These are phyloP conservation scores for Campoplex nolae DNA, from an alignment of 2,888 invertebrate genomes.

Conservation along the genomic window DNA sequence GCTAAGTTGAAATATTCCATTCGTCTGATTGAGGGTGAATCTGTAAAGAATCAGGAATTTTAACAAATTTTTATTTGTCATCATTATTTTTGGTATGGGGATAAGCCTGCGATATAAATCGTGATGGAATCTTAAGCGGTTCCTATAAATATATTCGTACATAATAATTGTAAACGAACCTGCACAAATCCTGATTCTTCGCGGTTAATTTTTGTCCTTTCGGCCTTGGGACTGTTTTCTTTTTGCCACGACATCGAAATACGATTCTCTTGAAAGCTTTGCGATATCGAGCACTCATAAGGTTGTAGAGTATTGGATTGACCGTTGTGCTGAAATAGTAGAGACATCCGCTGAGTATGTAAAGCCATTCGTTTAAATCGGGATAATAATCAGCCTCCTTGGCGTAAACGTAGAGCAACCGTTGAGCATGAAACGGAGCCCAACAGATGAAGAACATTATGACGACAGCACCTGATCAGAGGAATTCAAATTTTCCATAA, in stretches of 20 bases:
- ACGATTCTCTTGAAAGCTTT: slow-evolving; percentile 91
- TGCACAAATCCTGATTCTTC: slow-evolving; percentile 47
- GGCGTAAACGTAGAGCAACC: slow-evolving; percentile 93
- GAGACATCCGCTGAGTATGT: slow-evolving; percentile 91
- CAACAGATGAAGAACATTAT: slow-evolving; percentile 97
- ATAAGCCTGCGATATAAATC: too few species aligned
- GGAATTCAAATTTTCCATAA: slow-evolving; percentile 8
- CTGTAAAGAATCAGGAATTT: slow-evolving; percentile 61
- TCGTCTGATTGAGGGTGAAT: slow-evolving; percentile 74
- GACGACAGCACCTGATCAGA: slow-evolving; percentile 94
- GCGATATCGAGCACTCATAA: slow-evolving; percentile 92
- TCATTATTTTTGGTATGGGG: background rate
- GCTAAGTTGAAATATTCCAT: slow-evolving; percentile 74
- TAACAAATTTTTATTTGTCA: background rate
- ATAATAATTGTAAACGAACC: slow-evolving; percentile 52
- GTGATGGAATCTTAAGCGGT: too few species aligned
- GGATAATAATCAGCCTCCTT: slow-evolving; percentile 87
- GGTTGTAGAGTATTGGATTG: slow-evolving; percentile 94
- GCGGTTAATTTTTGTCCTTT: slow-evolving; percentile 66
- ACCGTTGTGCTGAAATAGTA: slow-evolving; percentile 94
- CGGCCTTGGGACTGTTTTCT: slow-evolving; percentile 53
- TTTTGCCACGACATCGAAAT: slow-evolving; percentile 85
- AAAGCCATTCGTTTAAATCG: slow-evolving; percentile 91
- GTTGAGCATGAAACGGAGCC: slow-evolving; percentile 98
- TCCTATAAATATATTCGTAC: background rate